Evolutionary conservation across 2,797 vertebrate genomes (phyloP).

Genomic region (Acanthurus lineatus): DNA sequence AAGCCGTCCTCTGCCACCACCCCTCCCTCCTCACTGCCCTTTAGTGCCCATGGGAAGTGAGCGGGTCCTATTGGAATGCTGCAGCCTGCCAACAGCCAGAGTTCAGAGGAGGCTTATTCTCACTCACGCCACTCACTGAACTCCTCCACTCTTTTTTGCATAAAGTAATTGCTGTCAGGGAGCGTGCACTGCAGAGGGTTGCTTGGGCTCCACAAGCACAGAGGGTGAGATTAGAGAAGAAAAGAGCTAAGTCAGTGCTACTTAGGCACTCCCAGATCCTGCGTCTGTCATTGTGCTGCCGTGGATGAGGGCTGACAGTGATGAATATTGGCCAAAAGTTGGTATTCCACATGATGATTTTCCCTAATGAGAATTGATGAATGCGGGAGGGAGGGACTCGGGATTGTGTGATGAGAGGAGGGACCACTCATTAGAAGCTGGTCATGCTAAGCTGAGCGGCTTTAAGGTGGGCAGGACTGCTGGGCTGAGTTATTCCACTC

Average conservation of each 20-base stretch:
- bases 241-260: slow-evolving; percentile 82
- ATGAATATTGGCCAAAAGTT: slow-evolving; percentile 89
- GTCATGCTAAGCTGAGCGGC: slow-evolving; percentile 79
- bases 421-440: slow-evolving; percentile 81
- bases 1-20: slow-evolving; percentile 27
- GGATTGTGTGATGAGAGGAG: slow-evolving; percentile 80
- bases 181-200: slow-evolving; percentile 75
- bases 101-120: slow-evolving; percentile 75
- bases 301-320: slow-evolving; percentile 85
- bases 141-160: slow-evolving; percentile 81
- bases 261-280: slow-evolving; percentile 75
- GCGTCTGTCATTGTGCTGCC: slow-evolving; percentile 73
- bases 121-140: slow-evolving; percentile 78
- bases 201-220: slow-evolving; percentile 69
- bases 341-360: slow-evolving; percentile 88
- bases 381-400: slow-evolving; percentile 74
- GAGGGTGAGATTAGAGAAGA: slow-evolving; percentile 82
- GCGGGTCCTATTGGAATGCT: slow-evolving; percentile 59
- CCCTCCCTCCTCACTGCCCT: slow-evolving; percentile 38
- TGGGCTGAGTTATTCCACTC: slow-evolving; percentile 67
- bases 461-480: slow-evolving; percentile 75
- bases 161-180: slow-evolving; percentile 83
- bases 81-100: slow-evolving; percentile 55
- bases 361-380: slow-evolving; percentile 89
- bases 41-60: slow-evolving; percentile 53